Evolutionary conservation across 1,140 invertebrate genomes (phyloP), one percentile per base, ranked within the genome.

Genomic region (Cherax quadricarinatus): DNA sequence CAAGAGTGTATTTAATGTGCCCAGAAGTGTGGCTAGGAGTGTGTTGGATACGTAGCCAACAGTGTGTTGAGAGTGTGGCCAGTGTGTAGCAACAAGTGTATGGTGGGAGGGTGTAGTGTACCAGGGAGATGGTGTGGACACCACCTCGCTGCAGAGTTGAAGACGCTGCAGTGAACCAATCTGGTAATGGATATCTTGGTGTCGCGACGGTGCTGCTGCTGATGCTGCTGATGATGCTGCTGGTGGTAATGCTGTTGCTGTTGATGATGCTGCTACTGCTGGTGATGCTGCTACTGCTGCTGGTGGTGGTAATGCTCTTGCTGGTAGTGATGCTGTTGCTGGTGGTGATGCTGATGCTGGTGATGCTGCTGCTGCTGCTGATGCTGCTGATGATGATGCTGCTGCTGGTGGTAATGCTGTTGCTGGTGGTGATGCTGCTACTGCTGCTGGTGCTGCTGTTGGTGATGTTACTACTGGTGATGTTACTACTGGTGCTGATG

Each of bases 141-240:
- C 14, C 62, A 16, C 62, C 62, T 66, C 5, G 14, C 12, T 18
- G 12, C 18, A 16, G 62, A 6, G 62, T 5, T 3, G 16, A 14
- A 66, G 70, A 75, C 70, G 6, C 70, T 7, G 70, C 70, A 75
- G 70, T 75, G 24, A n/a, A 75, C n/a, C 70, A 75, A 75, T 75
- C 70, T 75, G 70, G 70, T 75, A 75, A 75, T 75, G 70, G 70
- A 75, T n/a, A 75, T 21, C 21, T 5, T 5, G 16, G 70, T 75
- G 24, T 75, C 6, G 70, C 9, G 24, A 30, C 62, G 24, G 70
- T 2, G 21, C 0, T 9, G 24, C 66, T 70, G 1, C 4, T 75
- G 70, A 0, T 75, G 70, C 0, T 24, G 70, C 3, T 30, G 70
- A 6, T 75, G 70, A 0, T 75, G n/a, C 6, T 75, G 70, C 0